phyloP scores from a whole-genome alignment of 2,888 invertebrate species.

The Zaprionus lineosus region DNA sequence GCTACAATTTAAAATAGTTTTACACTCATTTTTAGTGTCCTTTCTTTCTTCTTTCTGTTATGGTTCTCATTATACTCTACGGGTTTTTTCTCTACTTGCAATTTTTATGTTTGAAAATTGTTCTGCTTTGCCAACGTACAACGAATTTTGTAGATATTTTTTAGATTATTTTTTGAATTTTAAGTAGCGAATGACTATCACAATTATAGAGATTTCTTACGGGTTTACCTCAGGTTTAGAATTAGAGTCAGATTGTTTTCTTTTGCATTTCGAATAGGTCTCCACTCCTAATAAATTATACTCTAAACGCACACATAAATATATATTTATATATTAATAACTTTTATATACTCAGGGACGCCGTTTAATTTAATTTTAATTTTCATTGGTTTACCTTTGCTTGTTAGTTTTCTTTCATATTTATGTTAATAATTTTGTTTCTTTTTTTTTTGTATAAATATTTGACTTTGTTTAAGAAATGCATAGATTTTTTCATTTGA shows the following conservation, averaged over 20 bases:
- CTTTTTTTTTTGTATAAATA: constrained; percentile 3
- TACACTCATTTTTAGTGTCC: too few species aligned
- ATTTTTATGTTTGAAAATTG: too few species aligned
- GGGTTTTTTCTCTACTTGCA: neutral
- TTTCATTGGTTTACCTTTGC: too few species aligned
- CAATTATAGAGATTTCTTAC: constrained; percentile 64
- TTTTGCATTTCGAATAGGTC: constrained; percentile 29
- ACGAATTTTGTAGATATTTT: constrained; percentile 23
- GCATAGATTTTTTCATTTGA: constrained; percentile 68
- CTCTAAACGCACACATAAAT: constrained; percentile 40
- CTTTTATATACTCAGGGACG: constrained; percentile 29
- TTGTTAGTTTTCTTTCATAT: too few species aligned
- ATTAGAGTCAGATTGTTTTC: constrained; percentile 44
- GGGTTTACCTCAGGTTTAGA: constrained; percentile 30
- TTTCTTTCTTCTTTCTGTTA: neutral
- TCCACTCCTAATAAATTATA: neutral
- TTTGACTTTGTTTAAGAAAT: constrained; percentile 50
- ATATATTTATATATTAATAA: constrained; percentile 10
- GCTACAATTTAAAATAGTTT: too few species aligned
- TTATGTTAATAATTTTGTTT: neutral
- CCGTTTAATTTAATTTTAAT: constrained; percentile 10
- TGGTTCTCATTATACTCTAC: neutral
- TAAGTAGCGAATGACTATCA: constrained; percentile 64
- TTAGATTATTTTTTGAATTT: constrained; percentile 18
- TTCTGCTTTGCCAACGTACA: constrained; percentile 13